Evolutionary conservation across 2,888 invertebrate species (phyloP).

Genomic region (Poecilus cupreus): DNA sequence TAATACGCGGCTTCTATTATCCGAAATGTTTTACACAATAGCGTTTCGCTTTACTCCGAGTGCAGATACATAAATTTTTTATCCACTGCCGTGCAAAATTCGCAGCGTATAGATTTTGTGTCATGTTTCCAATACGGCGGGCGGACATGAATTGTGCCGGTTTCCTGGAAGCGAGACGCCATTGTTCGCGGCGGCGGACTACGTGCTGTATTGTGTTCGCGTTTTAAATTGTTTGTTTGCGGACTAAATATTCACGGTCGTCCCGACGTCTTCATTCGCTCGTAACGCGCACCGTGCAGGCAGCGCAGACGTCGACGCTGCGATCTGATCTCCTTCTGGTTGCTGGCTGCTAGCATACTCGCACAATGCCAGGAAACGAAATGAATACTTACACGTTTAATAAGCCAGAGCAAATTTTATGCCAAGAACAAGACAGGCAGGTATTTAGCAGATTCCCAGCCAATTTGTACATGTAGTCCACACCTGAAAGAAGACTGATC

Average conservation of each 20-base stretch:
- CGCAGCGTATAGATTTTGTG: constrained; percentile 58
- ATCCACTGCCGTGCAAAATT: constrained; percentile 48
- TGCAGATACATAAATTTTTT: constrained; percentile 47
- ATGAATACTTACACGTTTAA: constrained; percentile 6
- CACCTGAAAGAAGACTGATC: no score
- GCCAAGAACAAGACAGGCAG: neutral
- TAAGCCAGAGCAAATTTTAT: neutral
- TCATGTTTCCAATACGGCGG: constrained; percentile 55
- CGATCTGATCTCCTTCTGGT: neutral
- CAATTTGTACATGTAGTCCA: neutral
- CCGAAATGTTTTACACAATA: constrained; percentile 41
- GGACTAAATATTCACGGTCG: constrained; percentile 44
- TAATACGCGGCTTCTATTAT: constrained; percentile 41
- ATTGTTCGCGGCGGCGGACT: constrained; percentile 40
- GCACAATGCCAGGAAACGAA: constrained; percentile 14
- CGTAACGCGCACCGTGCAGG: neutral
- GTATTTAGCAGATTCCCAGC: neutral
- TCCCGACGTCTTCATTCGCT: constrained; percentile 19
- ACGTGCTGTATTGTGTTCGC: constrained; percentile 20
- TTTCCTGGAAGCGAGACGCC: constrained; percentile 54
- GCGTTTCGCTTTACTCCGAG: constrained; percentile 37
- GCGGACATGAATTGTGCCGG: constrained; percentile 50
- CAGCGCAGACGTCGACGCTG: neutral
- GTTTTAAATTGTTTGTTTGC: constrained; percentile 50
- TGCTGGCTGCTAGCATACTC: neutral